Evolutionary conservation across 2,797 vertebrate genomes (phyloP).

Genomic region (Oreonectes daqikongensis): DNA sequence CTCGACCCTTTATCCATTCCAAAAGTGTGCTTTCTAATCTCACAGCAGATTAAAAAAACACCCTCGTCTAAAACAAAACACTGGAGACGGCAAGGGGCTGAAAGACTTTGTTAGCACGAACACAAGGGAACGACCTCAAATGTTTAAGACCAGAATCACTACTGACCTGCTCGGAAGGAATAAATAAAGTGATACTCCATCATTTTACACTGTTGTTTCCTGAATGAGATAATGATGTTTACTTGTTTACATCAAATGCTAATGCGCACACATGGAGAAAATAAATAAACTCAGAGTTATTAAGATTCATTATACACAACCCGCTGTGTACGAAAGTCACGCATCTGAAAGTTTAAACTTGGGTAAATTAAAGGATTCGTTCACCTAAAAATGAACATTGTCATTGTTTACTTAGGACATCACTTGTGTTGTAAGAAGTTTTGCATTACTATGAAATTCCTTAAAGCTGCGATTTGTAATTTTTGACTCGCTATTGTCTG

Average conservation of each 20-base stretch:
- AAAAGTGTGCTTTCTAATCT: constrained; percentile 36
- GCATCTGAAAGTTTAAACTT: constrained; percentile 8
- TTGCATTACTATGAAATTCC: no score
- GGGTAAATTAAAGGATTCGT: not conserved
- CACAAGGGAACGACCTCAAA: constrained; percentile 10
- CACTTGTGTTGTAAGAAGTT: no score
- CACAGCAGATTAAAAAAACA: constrained; percentile 33
- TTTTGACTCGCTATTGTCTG: no score
- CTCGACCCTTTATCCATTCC: constrained; percentile 12
- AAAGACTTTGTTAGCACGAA: constrained; percentile 37
- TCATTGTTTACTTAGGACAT: not conserved
- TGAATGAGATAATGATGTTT: not conserved
- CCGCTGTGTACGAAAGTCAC: not conserved
- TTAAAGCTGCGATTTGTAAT: no score
- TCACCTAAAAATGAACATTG: not conserved
- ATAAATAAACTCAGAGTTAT: not conserved
- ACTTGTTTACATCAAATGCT: not conserved
- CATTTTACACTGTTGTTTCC: not conserved
- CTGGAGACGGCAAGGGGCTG: constrained; percentile 11
- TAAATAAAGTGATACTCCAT: not conserved
- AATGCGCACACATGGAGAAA: not conserved
- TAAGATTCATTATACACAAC: not conserved
- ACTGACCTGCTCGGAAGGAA: not conserved
- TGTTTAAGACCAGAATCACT: constrained; percentile 20
- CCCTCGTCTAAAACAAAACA: constrained; percentile 35